Evolutionary conservation across 1,140 invertebrate genomes (phyloP).

Genomic region (Mesaphorura yosii): DNA sequence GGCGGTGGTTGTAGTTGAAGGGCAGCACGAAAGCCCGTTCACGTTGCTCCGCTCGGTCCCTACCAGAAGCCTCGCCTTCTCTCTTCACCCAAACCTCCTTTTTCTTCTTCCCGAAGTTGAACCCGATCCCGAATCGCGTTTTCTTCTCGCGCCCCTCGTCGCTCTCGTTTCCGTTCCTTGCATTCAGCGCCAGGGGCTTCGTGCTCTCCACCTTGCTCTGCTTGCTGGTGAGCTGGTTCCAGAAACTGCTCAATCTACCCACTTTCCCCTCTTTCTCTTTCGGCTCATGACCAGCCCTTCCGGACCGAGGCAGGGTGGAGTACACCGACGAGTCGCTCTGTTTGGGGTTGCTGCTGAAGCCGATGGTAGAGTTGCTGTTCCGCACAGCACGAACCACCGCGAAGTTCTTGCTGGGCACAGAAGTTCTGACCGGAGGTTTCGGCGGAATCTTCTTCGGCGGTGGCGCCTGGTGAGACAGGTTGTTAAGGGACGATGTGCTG

Average conservation of each 20-base stretch:
- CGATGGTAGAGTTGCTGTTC: constrained; percentile 5
- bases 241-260: neutral
- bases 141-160: neutral
- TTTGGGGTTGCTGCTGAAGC: neutral
- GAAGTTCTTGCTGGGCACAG: neutral
- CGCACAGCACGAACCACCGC: constrained; percentile 6
- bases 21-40: neutral
- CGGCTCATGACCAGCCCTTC: neutral
- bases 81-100: neutral
- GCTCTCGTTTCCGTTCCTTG: neutral
- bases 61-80: neutral
- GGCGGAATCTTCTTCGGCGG: neutral
- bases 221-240: constrained; percentile 1
- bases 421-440: constrained; percentile 2
- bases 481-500: constrained; percentile 2
- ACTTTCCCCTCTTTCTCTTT: neutral
- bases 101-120: constrained; percentile 4
- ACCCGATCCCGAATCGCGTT: neutral
- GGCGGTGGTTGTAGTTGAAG: neutral
- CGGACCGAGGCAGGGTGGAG: neutral
- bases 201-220: neutral
- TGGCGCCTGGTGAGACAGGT: neutral
- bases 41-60: neutral
- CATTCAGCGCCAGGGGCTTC: neutral
- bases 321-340: neutral